A percentile compares a stretch with the other conserved stretches of the same genome.
These are phyloP conservation scores for Rhamphomyia laevipes DNA, from an alignment of 2,888 invertebrate genomes.

Conservation along the genomic window DNA sequence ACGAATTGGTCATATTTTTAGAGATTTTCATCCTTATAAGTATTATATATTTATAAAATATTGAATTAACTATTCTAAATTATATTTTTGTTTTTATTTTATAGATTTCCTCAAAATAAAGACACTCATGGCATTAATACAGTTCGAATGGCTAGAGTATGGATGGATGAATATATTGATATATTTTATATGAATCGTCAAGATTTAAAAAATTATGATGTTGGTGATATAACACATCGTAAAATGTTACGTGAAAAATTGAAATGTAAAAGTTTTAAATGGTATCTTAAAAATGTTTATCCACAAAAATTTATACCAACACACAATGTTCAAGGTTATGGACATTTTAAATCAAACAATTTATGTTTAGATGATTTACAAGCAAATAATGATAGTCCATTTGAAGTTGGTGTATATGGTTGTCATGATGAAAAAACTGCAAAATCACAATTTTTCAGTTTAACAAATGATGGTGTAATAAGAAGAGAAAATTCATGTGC, in stretches of 20 bases:
- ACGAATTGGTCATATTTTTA: slow-evolving; percentile 90
- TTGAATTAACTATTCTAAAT: not conserved
- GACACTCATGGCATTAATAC: slow-evolving; percentile 96
- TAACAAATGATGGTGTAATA: slow-evolving; percentile 57
- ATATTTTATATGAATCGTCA: slow-evolving; percentile 81
- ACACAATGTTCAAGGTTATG: slow-evolving; percentile 65
- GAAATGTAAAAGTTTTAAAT: slow-evolving; percentile 80
- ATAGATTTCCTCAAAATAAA: slow-evolving; percentile 62
- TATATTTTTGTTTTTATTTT: not conserved
- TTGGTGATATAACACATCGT: slow-evolving; percentile 74
- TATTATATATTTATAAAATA: slow-evolving; percentile 16
- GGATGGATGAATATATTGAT: slow-evolving; percentile 96
- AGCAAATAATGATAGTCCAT: slow-evolving; percentile 53
- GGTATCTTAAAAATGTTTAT: slow-evolving; percentile 84
- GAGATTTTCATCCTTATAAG: slow-evolving; percentile 88
- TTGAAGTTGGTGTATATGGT: slow-evolving; percentile 61
- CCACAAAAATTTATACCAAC: slow-evolving; percentile 85
- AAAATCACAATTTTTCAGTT: slow-evolving; percentile 57
- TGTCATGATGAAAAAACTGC: slow-evolving; percentile 49
- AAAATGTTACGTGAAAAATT: slow-evolving; percentile 63
- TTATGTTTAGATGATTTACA: slow-evolving; percentile 74
- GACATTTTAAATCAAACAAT: slow-evolving; percentile 36
- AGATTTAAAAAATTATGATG: slow-evolving; percentile 54
- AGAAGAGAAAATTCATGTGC: slow-evolving; percentile 71
- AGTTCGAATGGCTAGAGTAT: slow-evolving; percentile 85